Evolutionary conservation across 1,140 invertebrate genomes (phyloP).

Genomic region (Venturia canescens): DNA sequence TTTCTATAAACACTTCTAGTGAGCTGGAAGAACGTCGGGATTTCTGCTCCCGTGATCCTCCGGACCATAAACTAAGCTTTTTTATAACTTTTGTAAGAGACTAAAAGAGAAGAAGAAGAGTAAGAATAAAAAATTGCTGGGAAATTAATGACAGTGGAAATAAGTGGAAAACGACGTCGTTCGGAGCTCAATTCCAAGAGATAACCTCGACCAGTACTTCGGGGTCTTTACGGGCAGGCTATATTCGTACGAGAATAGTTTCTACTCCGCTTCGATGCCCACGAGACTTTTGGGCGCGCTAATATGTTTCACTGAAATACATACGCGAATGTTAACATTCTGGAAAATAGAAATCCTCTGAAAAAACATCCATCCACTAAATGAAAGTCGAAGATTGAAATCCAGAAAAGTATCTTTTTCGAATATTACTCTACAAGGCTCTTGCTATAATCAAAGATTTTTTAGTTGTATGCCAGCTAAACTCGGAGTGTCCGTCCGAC

Average conservation of each 20-base stretch:
- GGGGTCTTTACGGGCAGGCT: slow-evolving; percentile 21
- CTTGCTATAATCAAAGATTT: neutral
- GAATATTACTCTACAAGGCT: neutral
- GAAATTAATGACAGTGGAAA: slow-evolving; percentile 4
- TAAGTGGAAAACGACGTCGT: slow-evolving; percentile 39
- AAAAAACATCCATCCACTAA: neutral
- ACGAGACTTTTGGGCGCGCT: neutral
- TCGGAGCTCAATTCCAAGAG: slow-evolving; percentile 2
- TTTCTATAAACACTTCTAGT: neutral
- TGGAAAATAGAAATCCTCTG: neutral
- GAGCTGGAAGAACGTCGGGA: neutral
- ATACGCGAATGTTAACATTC: neutral
- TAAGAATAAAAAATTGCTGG: neutral
- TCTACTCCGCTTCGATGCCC: neutral
- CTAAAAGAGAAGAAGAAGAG: neutral
- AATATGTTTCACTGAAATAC: neutral
- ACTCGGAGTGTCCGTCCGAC: neutral
- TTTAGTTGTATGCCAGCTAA: neutral
- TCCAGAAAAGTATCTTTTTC: neutral
- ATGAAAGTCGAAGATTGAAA: neutral
- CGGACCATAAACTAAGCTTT: neutral
- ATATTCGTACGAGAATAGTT: slow-evolving; percentile 18
- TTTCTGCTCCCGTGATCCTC: neutral
- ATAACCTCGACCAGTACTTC: slow-evolving; percentile 8
- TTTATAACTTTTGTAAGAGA: neutral